Percentiles rank a stretch among this genome's conserved stretches.
phyloP scores from a whole-genome alignment of 2,797 vertebrate genomes.

The Cuculus canorus region DNA sequence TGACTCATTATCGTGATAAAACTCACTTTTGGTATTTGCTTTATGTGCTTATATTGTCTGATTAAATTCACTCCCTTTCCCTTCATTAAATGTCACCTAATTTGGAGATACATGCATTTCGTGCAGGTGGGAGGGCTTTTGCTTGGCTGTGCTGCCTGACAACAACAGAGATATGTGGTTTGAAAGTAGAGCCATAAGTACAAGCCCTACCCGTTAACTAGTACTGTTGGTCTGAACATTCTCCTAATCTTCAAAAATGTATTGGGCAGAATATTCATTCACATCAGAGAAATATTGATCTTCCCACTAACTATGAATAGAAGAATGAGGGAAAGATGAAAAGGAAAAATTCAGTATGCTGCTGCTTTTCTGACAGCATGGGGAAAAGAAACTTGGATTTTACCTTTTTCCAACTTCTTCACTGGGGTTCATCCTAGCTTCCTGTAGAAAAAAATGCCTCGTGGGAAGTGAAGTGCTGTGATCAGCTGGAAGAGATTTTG shows the following conservation, averaged over 20 bases:
- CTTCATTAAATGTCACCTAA: neutral
- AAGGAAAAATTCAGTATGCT: neutral
- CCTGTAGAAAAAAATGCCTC: neutral
- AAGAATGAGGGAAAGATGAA: neutral
- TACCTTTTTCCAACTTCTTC: neutral
- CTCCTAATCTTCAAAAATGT: neutral
- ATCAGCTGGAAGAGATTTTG: neutral
- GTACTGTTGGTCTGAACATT: neutral
- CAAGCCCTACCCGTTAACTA: neutral
- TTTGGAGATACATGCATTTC: neutral
- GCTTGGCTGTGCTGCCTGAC: neutral
- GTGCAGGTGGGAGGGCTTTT: neutral
- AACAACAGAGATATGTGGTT: neutral
- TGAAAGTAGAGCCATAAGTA: neutral
- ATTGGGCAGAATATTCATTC: neutral
- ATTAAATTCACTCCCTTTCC: neutral
- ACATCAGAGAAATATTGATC: neutral
- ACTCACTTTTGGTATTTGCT: neutral
- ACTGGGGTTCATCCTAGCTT: neutral
- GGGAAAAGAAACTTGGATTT: neutral
- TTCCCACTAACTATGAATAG: neutral
- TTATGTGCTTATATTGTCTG: neutral
- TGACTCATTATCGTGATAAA: neutral
- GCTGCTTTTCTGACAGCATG: neutral
- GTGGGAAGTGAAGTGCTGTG: neutral